Evolutionary conservation across 2,888 invertebrate species (phyloP).

Genomic region (Melinopterus prodromus): DNA sequence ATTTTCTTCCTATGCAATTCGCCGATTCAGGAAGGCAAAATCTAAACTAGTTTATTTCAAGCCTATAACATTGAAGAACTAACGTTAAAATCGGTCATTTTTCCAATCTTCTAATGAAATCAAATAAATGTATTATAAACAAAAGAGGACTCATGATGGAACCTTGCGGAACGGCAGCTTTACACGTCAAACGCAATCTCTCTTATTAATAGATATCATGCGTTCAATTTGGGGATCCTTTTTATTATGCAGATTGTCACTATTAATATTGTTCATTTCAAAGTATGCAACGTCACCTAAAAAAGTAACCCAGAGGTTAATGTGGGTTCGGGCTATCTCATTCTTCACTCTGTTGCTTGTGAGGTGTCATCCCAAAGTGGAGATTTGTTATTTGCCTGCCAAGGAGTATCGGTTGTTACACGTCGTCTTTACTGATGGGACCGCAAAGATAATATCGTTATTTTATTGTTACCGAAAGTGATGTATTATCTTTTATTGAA

Average conservation of each 20-base stretch:
- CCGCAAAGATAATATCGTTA: not conserved
- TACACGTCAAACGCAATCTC: no score
- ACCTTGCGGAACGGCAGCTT: no score
- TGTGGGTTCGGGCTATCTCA: not conserved
- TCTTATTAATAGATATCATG: no score
- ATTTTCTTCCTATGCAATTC: not conserved
- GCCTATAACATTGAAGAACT: not conserved
- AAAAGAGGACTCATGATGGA: no score
- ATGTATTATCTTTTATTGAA: not conserved
- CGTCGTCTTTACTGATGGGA: not conserved
- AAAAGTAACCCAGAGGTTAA: not conserved
- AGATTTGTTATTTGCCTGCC: not conserved
- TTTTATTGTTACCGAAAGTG: not conserved
- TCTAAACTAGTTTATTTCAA: not conserved
- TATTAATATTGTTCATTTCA: not conserved
- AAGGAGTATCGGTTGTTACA: not conserved
- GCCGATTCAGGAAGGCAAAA: not conserved
- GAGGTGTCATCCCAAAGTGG: not conserved
- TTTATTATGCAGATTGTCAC: not conserved
- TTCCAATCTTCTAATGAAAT: no score
- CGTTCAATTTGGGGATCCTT: no score
- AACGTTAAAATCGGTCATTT: no score
- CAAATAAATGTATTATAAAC: no score
- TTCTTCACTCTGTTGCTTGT: not conserved
- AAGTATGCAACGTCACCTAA: not conserved